Evolutionary conservation across 2,113 vertebrate genomes (phyloP).

Genomic region (Gyps fulvus): DNA sequence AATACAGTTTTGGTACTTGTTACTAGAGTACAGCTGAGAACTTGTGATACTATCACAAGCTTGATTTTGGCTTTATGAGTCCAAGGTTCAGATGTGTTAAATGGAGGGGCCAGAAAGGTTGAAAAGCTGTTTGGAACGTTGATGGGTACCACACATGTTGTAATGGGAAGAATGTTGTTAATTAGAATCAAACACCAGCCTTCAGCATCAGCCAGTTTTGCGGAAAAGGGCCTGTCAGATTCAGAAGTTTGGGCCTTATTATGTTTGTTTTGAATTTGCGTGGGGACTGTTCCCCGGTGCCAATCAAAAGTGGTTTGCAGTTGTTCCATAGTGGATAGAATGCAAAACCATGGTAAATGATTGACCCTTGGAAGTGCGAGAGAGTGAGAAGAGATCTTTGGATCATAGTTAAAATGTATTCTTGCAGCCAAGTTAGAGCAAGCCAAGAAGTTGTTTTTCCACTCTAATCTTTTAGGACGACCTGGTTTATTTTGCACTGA

Average conservation of each 20-base stretch:
- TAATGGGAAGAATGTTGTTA: neutral
- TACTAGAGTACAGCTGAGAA: neutral
- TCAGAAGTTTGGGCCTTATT: neutral
- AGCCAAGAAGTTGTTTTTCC: neutral
- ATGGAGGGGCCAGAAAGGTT: neutral
- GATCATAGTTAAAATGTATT: neutral
- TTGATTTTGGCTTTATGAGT: neutral
- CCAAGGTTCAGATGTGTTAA: neutral
- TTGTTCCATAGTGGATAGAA: neutral
- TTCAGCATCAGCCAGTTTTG: neutral
- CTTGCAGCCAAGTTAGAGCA: neutral
- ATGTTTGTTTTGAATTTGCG: neutral
- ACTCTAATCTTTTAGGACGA: neutral
- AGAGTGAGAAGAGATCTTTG: neutral
- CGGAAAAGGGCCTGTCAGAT: neutral
- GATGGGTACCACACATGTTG: neutral
- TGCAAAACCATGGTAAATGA: fast-evolving
- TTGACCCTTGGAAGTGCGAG: neutral
- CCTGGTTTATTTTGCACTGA: neutral
- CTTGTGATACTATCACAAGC: neutral
- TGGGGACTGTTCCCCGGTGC: neutral
- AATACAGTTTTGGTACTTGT: neutral
- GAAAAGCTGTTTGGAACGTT: neutral
- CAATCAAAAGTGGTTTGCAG: neutral
- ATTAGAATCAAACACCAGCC: neutral